Evolutionary conservation across 23 tunicate species (phyloP).

Genomic region (Trididemnum miniatum): DNA sequence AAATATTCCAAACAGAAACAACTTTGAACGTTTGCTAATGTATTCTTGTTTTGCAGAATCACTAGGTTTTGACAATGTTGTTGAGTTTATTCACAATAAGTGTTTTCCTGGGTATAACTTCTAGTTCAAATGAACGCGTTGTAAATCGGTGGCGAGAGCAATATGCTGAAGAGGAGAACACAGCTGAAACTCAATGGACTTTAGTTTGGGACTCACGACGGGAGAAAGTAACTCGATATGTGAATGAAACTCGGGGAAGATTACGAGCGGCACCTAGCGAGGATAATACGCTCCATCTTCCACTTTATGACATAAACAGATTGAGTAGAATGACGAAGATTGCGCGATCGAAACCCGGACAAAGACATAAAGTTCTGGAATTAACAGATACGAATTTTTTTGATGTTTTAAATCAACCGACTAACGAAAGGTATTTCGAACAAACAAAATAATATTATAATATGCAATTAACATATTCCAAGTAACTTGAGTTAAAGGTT

Average conservation of each 20-base stretch:
- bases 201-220: background rate
- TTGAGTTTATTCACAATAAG: too few relatives aligned
- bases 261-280: background rate
- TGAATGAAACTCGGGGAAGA: background rate
- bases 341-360: background rate
- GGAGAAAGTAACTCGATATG: constrained; percentile 15
- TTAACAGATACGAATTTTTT: background rate
- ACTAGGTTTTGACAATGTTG: too few relatives aligned
- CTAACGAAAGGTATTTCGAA: background rate
- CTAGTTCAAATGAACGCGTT: too few relatives aligned
- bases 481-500: too few relatives aligned
- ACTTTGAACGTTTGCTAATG: too few relatives aligned
- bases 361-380: background rate
- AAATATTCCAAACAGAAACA: too few relatives aligned
- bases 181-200: background rate
- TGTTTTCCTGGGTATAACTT: too few relatives aligned
- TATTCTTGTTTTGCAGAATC: too few relatives aligned
- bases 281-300: background rate
- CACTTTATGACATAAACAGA: background rate
- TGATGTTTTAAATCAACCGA: background rate
- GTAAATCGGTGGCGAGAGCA: too few relatives aligned
- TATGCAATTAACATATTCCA: too few relatives aligned
- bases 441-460: too few relatives aligned
- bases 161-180: background rate
- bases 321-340: background rate